Evolutionary conservation across 1,140 invertebrate genomes (phyloP).

Genomic region (Conus betulinus): DNA sequence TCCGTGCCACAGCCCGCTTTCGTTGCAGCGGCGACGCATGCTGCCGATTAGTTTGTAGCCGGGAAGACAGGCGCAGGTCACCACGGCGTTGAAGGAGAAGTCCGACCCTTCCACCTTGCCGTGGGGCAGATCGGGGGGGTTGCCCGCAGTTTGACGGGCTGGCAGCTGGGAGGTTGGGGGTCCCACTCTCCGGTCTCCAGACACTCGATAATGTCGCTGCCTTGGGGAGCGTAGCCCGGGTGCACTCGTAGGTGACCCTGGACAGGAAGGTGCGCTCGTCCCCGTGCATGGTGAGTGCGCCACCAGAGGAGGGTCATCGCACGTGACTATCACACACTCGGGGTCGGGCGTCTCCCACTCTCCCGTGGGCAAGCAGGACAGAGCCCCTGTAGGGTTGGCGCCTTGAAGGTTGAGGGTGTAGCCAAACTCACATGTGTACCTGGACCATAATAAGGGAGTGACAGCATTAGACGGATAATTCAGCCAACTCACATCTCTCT

Average conservation of each 20-base stretch:
- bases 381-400: slow-evolving; percentile 45
- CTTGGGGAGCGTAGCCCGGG: slow-evolving; percentile 49
- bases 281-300: slow-evolving; percentile 42
- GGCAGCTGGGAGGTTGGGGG: slow-evolving; percentile 59
- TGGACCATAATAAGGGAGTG: neutral
- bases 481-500: too few species aligned
- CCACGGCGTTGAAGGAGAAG: slow-evolving; percentile 79
- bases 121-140: slow-evolving; percentile 45
- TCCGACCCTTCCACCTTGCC: slow-evolving; percentile 48
- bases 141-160: slow-evolving; percentile 55
- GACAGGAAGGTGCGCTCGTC: slow-evolving; percentile 41
- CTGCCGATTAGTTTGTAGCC: slow-evolving; percentile 71
- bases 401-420: slow-evolving; percentile 54
- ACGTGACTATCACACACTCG: slow-evolving; percentile 55
- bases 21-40: slow-evolving; percentile 85
- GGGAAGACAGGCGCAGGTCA: slow-evolving; percentile 74
- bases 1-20: slow-evolving; percentile 92
- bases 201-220: slow-evolving; percentile 65
- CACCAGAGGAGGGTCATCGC: slow-evolving; percentile 56
- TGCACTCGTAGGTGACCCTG: slow-evolving; percentile 58
- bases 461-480: too few species aligned
- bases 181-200: slow-evolving; percentile 70
- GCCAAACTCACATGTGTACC: slow-evolving; percentile 65
- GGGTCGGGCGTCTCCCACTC: slow-evolving; percentile 63
- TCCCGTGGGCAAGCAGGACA: slow-evolving; percentile 61